Base-by-base conservation (phyloP, 1,140 invertebrate genomes). In the Conus ventricosus region DNA sequence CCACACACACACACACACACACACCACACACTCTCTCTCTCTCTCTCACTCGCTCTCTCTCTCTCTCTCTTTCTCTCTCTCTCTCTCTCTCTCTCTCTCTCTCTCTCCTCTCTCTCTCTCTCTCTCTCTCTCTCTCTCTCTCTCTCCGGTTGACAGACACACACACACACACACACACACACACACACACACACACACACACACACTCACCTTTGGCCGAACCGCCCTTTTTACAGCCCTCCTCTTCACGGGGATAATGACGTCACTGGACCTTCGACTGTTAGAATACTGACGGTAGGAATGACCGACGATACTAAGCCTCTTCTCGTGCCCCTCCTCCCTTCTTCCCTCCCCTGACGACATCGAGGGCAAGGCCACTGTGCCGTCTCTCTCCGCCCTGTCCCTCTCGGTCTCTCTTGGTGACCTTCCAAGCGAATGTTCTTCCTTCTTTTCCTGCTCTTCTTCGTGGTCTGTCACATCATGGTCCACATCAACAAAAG, bases 131-230 rank as follows among this genome's bases (percentile, higher is more conserved):
- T 17, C 67, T 6, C 67, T 5, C 67, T 5, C 67, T 5, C n/a
- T n/a, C n/a, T n/a, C n/a, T n/a, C n/a, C n/a, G n/a, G n/a, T n/a
- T n/a, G n/a, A 71, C 67, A 71, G 4, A 71, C 67, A 71, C 67
- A 71, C 67, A 71, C 67, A 71, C 67, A 71, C 67, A 71, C 67
- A 71, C 67, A 71, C 67, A 71, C 67, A 71, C 67, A 71, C 67
- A 71, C 67, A 71, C 67, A 71, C 67, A 71, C 67, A 71, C 67
- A 71, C 67, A 71, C 67, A 71, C 67, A 5, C 67, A 5, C 67
- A 20, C 15, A 5, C 67, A 11, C 20, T n/a, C 67, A 71, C 67
- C 13, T 8, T 60, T 11, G 57, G 15, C 8, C 57, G 57, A 8
- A 8, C 4, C 1, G 4, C 57, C 8, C 15, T 60, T 15, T 60